Conservation (phyloP, 2,797 vertebrate genomes). For the Semotilus atromaculatus region DNA sequence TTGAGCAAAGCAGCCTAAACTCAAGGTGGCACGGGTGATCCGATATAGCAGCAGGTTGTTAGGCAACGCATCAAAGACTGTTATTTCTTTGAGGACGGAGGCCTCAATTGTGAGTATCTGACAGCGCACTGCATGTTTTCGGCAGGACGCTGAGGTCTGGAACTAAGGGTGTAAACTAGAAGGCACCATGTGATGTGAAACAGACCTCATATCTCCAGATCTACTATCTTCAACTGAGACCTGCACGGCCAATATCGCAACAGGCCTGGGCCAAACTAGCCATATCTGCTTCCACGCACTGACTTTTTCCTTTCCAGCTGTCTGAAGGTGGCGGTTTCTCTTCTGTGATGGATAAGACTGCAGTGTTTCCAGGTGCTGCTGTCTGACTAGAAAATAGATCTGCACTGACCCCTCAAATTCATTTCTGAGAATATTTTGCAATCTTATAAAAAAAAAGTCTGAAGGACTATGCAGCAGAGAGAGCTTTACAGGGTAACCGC, state of each 20-base stretch:
- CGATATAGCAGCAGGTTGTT: constrained; percentile 18
- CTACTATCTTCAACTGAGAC: constrained; percentile 40
- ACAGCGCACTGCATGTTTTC: constrained; percentile 19
- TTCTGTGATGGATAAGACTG: constrained; percentile 39
- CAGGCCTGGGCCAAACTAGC: constrained; percentile 29
- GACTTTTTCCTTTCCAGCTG: constrained; percentile 17
- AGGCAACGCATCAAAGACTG: constrained; percentile 38
- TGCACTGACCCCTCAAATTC: constrained; percentile 54
- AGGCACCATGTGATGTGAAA: constrained; percentile 14
- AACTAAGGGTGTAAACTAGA: constrained; percentile 40
- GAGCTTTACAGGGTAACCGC: constrained; percentile 17
- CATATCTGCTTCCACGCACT: constrained; percentile 41
- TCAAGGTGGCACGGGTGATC: constrained; percentile 24
- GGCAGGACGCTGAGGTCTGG: not conserved
- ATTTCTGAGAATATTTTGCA: constrained; percentile 40
- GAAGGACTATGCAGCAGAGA: constrained; percentile 32
- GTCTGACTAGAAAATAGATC: constrained; percentile 44
- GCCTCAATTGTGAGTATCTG: constrained; percentile 36
- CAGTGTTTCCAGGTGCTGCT: constrained; percentile 31
- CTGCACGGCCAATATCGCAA: constrained; percentile 46
- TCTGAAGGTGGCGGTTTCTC: constrained; percentile 29
- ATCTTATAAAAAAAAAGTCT: constrained; percentile 47
- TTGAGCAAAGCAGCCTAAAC: constrained; percentile 36
- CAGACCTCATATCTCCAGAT: constrained; percentile 33
- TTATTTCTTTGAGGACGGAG: constrained; percentile 24